Evolutionary conservation across 2,888 invertebrate genomes (phyloP).

Genomic region (Melinaea marsaeus): DNA sequence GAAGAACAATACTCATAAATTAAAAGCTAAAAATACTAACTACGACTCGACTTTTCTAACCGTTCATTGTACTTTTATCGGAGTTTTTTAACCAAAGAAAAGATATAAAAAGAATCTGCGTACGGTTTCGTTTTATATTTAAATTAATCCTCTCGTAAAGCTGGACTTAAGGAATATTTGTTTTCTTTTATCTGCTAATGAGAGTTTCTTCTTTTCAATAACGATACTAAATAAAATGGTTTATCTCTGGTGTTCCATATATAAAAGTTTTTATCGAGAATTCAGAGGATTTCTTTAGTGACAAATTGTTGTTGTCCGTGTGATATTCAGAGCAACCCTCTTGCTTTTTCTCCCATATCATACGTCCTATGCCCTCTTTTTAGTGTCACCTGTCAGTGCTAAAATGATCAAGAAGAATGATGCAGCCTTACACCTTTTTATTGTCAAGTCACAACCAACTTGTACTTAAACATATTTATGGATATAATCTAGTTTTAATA

Average conservation of each 20-base stretch:
- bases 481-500: too few species aligned
- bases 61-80: conserved; percentile 1
- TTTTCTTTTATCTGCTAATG: conserved; percentile 8
- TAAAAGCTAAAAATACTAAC: background rate
- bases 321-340: conserved; percentile 2
- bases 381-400: conserved; percentile 2
- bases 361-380: background rate
- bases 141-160: conserved; percentile 8
- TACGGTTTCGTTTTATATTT: conserved; percentile 7
- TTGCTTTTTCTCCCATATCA: background rate
- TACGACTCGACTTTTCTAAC: background rate
- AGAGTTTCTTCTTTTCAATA: conserved; percentile 5
- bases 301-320: background rate
- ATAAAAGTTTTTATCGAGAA: background rate
- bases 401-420: conserved; percentile 4
- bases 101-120: conserved; percentile 4
- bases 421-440: background rate
- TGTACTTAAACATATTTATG: background rate
- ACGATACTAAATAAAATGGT: background rate
- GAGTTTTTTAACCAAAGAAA: conserved; percentile 5
- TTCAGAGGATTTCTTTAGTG: background rate
- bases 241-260: background rate
- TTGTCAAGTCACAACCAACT: background rate
- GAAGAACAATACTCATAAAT: background rate
- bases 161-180: conserved; percentile 6